Conservation (phyloP, 2,888 invertebrate species). For the Drosophila neotestacea region DNA sequence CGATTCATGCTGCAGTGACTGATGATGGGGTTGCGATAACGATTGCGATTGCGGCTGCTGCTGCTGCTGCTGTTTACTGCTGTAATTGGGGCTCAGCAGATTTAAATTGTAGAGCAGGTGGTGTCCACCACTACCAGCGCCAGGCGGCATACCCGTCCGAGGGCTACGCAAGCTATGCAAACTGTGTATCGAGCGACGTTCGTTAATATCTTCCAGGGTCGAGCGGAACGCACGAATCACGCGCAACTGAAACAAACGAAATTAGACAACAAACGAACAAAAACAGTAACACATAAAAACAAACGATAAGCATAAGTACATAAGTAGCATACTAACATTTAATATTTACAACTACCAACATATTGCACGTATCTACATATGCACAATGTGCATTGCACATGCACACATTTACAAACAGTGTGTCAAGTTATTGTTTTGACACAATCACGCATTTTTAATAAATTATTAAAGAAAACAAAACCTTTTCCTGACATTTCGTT, state of each 20-base stretch:
- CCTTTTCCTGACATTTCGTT: too few relatives aligned
- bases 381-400: neutral
- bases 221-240: slow-evolving; percentile 99
- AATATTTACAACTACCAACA: slow-evolving; percentile 23
- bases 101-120: slow-evolving; percentile 82
- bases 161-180: slow-evolving; percentile 96
- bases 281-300: slow-evolving; percentile 70
- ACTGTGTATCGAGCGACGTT: slow-evolving; percentile 99
- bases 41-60: slow-evolving; percentile 40
- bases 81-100: slow-evolving; percentile 77
- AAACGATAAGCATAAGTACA: slow-evolving; percentile 53
- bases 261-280: slow-evolving; percentile 84
- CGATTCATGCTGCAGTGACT: slow-evolving; percentile 51
- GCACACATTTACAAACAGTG: too few relatives aligned
- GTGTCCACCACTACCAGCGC: slow-evolving; percentile 45
- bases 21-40: slow-evolving; percentile 49
- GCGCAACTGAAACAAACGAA: slow-evolving; percentile 95
- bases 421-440: too few relatives aligned
- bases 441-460: too few relatives aligned
- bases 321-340: slow-evolving; percentile 45
- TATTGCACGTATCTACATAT: slow-evolving; percentile 1
- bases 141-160: slow-evolving; percentile 87
- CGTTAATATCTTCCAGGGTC: slow-evolving; percentile 99
- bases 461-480: too few relatives aligned
- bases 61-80: slow-evolving; percentile 63